phyloP scores from a whole-genome alignment of 53 echinoderm and acorn worm species.

The Antedon mediterranea region DNA sequence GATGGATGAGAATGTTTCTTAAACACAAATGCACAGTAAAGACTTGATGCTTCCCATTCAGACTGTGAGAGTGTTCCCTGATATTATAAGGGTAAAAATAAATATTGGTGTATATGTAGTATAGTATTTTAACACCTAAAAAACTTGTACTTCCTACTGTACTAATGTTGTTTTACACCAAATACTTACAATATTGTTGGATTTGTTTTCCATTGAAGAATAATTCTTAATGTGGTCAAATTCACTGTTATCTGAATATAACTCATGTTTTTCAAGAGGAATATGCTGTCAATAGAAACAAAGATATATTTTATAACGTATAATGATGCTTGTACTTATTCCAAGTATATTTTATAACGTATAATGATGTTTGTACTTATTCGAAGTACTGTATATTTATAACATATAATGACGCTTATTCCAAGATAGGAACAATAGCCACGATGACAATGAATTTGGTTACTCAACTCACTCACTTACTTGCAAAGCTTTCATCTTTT shows the following conservation, averaged over 20 bases:
- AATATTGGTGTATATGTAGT: background rate
- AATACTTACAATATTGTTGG: background rate
- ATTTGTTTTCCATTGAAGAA: background rate
- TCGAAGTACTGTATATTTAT: no score
- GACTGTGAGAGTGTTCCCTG: slow-evolving; percentile 91
- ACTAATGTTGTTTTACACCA: background rate
- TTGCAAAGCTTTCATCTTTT: slow-evolving; percentile 94
- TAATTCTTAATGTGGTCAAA: background rate
- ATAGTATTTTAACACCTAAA: no score
- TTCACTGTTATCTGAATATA: background rate
- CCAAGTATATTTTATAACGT: no score
- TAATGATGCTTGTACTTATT: no score
- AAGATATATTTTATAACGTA: background rate
- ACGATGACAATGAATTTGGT: background rate
- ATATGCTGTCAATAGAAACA: background rate
- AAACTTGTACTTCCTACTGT: background rate
- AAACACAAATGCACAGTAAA: slow-evolving; percentile 72
- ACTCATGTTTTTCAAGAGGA: background rate
- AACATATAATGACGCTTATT: no score
- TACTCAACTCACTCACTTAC: slow-evolving; percentile 9
- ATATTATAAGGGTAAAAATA: no score
- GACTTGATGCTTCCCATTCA: slow-evolving; percentile 89
- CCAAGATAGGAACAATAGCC: no score
- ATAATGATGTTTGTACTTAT: no score
- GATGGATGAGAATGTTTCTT: slow-evolving; percentile 3